phyloP scores from a whole-genome alignment of 23 tunicate genomes.

The Clavelina lepadiformis region DNA sequence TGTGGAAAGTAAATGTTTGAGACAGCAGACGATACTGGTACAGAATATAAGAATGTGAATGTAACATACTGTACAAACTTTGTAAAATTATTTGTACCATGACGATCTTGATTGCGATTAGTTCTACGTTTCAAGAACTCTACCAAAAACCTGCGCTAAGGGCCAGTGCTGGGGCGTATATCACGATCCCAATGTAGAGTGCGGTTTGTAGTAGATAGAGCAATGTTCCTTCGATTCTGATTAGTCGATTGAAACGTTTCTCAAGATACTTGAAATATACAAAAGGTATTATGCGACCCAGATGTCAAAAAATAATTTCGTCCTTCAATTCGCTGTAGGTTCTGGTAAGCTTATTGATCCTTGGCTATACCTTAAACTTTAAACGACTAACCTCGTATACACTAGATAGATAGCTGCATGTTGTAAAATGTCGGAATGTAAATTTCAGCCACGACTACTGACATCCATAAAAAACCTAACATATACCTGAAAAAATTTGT shows the following conservation, averaged over 20 bases:
- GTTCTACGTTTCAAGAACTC: no score
- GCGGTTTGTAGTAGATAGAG: conserved; percentile 25
- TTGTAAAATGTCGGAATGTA: conserved; percentile 36
- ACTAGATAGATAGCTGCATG: conserved; percentile 26
- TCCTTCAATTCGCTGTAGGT: no score
- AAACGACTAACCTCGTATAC: conserved; percentile 62
- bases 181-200: conserved; percentile 47
- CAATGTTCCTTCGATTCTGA: conserved; percentile 15
- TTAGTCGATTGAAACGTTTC: conserved; percentile 39
- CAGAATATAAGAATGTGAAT: no score
- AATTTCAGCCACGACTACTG: conserved; percentile 27
- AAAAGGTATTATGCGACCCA: no score
- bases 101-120: no score
- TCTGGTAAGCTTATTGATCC: no score
- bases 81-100: no score
- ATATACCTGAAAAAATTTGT: conserved; percentile 26
- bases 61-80: no score
- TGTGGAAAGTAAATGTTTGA: no score
- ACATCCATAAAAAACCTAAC: conserved; percentile 6
- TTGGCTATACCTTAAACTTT: no score
- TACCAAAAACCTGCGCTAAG: conserved; percentile 46
- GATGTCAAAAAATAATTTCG: no score
- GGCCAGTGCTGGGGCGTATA: conserved; percentile 46
- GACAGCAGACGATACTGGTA: no score
- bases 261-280: conserved; percentile 42